These are phyloP conservation scores for Serripes groenlandicus DNA, from an alignment of 2,888 invertebrate species.

Conservation along the genomic window DNA sequence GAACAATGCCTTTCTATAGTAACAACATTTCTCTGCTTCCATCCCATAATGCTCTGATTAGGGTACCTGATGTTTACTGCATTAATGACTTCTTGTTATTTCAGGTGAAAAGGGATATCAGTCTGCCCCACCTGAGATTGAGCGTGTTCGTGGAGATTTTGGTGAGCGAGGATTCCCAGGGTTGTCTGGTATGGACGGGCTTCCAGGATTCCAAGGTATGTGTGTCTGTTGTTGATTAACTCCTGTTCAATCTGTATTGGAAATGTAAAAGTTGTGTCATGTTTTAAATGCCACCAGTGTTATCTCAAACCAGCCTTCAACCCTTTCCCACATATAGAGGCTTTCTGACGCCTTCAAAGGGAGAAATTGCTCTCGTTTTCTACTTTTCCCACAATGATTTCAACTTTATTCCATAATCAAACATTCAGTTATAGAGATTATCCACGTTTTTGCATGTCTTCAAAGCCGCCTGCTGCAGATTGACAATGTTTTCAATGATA, in stretches of 20 bases:
- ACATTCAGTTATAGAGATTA: not conserved
- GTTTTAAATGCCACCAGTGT: too few species aligned
- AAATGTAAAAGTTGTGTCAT: too few species aligned
- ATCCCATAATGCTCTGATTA: too few species aligned
- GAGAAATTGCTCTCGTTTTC: slow-evolving; percentile 4
- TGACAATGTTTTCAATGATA: too few species aligned
- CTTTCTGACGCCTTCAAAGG: not conserved
- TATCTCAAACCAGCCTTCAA: too few species aligned
- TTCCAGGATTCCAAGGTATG: slow-evolving; percentile 67
- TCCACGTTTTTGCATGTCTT: not conserved
- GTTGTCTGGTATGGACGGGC: slow-evolving; percentile 73
- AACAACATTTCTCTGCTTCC: too few species aligned
- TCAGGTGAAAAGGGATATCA: slow-evolving; percentile 63
- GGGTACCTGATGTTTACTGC: not conserved
- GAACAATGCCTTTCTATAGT: too few species aligned
- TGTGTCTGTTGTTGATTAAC: too few species aligned
- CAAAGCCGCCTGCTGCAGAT: too few species aligned
- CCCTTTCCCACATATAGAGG: not conserved
- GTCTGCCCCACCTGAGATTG: slow-evolving; percentile 27
- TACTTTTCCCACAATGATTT: slow-evolving; percentile 6
- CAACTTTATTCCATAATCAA: not conserved
- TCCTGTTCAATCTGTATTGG: too few species aligned
- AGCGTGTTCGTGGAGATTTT: slow-evolving; percentile 38
- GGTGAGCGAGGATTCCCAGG: slow-evolving; percentile 71
- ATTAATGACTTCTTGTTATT: slow-evolving; percentile 7